Percentiles rank a stretch among this genome's conserved stretches.
phyloP scores from a whole-genome alignment of 2,797 vertebrate species.

The Pampus argenteus region DNA sequence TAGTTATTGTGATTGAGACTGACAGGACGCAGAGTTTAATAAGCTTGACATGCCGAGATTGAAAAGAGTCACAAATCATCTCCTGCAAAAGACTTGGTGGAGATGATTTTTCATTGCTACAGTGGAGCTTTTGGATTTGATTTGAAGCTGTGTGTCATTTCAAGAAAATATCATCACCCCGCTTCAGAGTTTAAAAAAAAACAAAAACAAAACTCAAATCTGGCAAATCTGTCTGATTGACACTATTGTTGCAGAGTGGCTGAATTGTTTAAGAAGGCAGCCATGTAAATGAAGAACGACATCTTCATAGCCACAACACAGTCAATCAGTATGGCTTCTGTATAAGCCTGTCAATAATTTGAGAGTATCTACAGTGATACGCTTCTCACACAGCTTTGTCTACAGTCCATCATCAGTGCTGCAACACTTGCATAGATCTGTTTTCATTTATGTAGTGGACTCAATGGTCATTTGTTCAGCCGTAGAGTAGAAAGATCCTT shows the following conservation, averaged over 20 bases:
- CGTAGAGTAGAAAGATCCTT: neutral
- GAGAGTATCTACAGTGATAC: neutral
- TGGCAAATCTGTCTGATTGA: neutral
- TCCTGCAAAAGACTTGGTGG: neutral
- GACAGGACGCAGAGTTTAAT: conserved; percentile 39
- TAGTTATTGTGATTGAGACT: conserved; percentile 38
- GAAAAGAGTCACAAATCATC: conserved; percentile 8
- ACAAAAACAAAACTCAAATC: conserved; percentile 3
- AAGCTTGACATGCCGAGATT: conserved; percentile 4
- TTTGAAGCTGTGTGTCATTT: neutral
- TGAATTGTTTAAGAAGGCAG: neutral
- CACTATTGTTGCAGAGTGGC: neutral
- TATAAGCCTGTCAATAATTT: neutral
- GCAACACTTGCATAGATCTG: neutral
- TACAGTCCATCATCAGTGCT: neutral
- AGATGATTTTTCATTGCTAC: neutral
- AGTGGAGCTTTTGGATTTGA: neutral
- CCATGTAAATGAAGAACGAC: neutral
- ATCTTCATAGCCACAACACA: neutral
- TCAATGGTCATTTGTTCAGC: neutral
- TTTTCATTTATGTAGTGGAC: neutral
- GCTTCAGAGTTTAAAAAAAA: neutral
- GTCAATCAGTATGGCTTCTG: neutral
- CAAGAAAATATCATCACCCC: neutral
- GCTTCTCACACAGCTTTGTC: neutral